Evolutionary conservation across 2,888 invertebrate genomes (phyloP), one percentile per base, ranked within the genome.

Genomic region (Zeuzera pyrina): DNA sequence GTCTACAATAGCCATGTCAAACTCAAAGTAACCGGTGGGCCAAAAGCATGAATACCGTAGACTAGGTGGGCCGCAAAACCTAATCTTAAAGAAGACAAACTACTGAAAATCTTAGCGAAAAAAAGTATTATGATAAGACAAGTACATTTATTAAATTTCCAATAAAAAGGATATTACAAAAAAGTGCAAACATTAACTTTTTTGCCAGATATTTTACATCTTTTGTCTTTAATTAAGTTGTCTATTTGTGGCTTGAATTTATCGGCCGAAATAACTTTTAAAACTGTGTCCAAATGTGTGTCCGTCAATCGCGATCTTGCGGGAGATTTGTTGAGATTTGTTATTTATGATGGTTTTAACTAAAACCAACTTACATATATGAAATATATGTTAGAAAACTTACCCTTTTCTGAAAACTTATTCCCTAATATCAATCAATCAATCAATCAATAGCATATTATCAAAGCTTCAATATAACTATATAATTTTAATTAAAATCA

Each of bases 281-380:
- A 30, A 30, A 33, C 15, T 19, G 32, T 14, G 24, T 27, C 33
- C 33, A 33, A 29, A 29, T 33, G 29, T 33, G 29, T 13, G 28
- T 29, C 29, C 21, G 29, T 33, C 21, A 33, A 24, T 24, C 29
- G 25, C 29, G 23, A 29, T 29, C 29, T 24, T 11, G 29, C 29
- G 29, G 29, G 24, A 29, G 33, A 33, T 29, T 23, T 22, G 24
- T 33, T 24, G n/a, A n/a, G n/a, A n/a, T n/a, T n/a, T n/a, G n/a
- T n/a, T n/a, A n/a, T n/a, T n/a, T n/a, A n/a, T n/a, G n/a, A n/a
- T n/a, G n/a, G n/a, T n/a, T n/a, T n/a, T n/a, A n/a, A n/a, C n/a
- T n/a, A n/a, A n/a, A n/a, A n/a, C n/a, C n/a, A n/a, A n/a, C n/a
- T n/a, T n/a, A n/a, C n/a, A n/a, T n/a, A n/a, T n/a, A n/a, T n/a